phyloP scores from a whole-genome alignment of 2,797 vertebrate genomes.

The Miichthys miiuy region DNA sequence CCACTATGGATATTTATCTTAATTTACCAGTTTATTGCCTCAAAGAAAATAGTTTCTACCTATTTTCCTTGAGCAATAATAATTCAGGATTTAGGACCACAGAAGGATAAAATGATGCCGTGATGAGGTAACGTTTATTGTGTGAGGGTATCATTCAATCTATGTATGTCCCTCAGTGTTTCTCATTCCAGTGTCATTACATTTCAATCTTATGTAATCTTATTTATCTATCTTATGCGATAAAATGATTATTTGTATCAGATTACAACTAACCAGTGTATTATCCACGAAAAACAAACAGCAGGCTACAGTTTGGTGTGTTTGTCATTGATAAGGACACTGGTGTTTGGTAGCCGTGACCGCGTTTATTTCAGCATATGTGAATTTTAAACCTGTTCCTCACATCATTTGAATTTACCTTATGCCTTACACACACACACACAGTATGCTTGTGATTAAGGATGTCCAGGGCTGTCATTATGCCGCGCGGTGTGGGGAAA shows the following conservation, averaged over 20 bases:
- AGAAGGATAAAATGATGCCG: conserved; percentile 12
- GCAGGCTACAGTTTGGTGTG: conserved; percentile 2
- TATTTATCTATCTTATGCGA: conserved; percentile 2
- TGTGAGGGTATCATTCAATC: background rate
- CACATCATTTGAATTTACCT: conserved; percentile 43
- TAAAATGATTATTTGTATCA: conserved; percentile 26
- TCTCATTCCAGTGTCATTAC: conserved; percentile 21
- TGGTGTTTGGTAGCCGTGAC: conserved; percentile 28
- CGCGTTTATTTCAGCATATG: conserved; percentile 35
- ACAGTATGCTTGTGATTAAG: conserved; percentile 60
- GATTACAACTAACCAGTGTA: conserved; percentile 10
- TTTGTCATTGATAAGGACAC: conserved; percentile 39
- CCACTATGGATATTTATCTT: conserved; percentile 62
- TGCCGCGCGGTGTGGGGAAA: conserved; percentile 69
- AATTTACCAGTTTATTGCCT: conserved; percentile 59
- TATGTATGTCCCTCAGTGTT: background rate
- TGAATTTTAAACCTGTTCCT: conserved; percentile 43
- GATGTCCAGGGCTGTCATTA: conserved; percentile 72
- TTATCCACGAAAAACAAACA: conserved; percentile 38
- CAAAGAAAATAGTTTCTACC: conserved; percentile 35
- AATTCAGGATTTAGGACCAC: conserved; percentile 24
- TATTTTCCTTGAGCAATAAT: conserved; percentile 39
- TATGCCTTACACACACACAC: conserved; percentile 14
- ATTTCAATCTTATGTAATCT: conserved; percentile 1
- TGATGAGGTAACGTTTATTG: background rate